Base-by-base conservation (phyloP, 1,140 invertebrate species). In the Brachionus calyciflorus region DNA sequence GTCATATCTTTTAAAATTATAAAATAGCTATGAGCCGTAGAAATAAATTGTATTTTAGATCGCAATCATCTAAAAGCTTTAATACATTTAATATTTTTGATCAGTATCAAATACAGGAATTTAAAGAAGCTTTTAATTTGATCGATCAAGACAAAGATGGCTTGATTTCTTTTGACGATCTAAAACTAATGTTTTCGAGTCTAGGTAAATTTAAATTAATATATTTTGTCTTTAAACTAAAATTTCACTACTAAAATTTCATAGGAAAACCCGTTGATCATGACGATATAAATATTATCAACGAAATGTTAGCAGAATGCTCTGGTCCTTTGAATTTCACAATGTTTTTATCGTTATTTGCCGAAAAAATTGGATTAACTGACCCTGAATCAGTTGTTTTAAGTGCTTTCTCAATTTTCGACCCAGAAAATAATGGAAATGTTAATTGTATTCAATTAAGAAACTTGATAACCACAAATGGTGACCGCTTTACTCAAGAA, bases 261-360 rank as follows among this genome's bases (percentile, higher is more conserved):
- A 21, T 4, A 49, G 46, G 14, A 5, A 49, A n/a, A 49, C 4
- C 46, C 4, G 19, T 6, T 17, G 14, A 49, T 14, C 4, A 49
- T 6, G 21, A 55, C 80, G 89, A 89, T 80, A 93, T 95, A 81
- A 92, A 93, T 84, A 93, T 95, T 6, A 10, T 98, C 78, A 94
- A 97, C 80, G 91, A 88, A 46, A 98, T 98, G 95, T 93, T 98
- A 91, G 94, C 93, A 82, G 94, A 98, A 87, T 93, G 93, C 9
- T 93, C 94, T 0, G 94, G 93, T 0, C 93, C 94, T 46, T 95
- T 98, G 73, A 98, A 98, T 84, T 98, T 98, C 83, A 98, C 96
- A 26, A 96, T 96, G 92, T 98, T 98, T 84, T 86, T 98, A 17
- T 98, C 94, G 17, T 86, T 98, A 30, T 98, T 98, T 86, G 95